Conservation (phyloP, 2,888 invertebrate genomes). For the Drosophila prostipennis region DNA sequence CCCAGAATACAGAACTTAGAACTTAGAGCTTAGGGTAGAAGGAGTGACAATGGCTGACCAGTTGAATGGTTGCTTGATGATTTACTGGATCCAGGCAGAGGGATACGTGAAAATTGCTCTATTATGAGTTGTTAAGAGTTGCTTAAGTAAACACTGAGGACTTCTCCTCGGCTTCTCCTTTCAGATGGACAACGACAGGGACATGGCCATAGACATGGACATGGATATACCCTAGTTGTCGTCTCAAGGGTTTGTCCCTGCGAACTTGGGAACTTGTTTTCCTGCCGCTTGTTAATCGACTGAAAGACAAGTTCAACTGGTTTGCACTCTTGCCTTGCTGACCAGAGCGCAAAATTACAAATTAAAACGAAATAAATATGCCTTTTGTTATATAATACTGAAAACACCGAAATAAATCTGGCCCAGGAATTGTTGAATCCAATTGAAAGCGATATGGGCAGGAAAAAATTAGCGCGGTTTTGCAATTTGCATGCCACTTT, state of each 20-base stretch:
- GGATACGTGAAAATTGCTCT: slow-evolving; percentile 83
- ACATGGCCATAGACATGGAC: slow-evolving; percentile 38
- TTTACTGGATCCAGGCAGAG: slow-evolving; percentile 59
- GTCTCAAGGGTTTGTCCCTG: slow-evolving; percentile 58
- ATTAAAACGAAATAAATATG: slow-evolving; percentile 78
- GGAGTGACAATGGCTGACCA: slow-evolving; percentile 67
- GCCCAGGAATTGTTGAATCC: slow-evolving; percentile 29
- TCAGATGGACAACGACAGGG: slow-evolving; percentile 41
- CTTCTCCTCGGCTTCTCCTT: background rate
- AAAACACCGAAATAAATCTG: slow-evolving; percentile 35
- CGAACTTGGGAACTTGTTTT: slow-evolving; percentile 59
- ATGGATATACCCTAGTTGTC: slow-evolving; percentile 30
- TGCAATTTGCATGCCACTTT: slow-evolving; percentile 68
- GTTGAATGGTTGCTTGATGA: slow-evolving; percentile 58
- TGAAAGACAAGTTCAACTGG: slow-evolving; percentile 70
- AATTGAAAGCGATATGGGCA: slow-evolving; percentile 68
- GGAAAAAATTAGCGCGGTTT: slow-evolving; percentile 75
- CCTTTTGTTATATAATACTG: slow-evolving; percentile 68
- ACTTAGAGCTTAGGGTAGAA: slow-evolving; percentile 36
- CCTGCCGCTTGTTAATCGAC: slow-evolving; percentile 62
- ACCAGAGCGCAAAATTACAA: slow-evolving; percentile 78
- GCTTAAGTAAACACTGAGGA: slow-evolving; percentile 72
- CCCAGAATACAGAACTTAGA: too few species aligned
- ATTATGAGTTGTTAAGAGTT: slow-evolving; percentile 83
- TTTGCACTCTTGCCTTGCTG: slow-evolving; percentile 48